A percentile compares a stretch with the other conserved stretches of the same genome.
Conservation (phyloP, 2,888 invertebrate genomes). For the Drosophila trichaetosa region DNA sequence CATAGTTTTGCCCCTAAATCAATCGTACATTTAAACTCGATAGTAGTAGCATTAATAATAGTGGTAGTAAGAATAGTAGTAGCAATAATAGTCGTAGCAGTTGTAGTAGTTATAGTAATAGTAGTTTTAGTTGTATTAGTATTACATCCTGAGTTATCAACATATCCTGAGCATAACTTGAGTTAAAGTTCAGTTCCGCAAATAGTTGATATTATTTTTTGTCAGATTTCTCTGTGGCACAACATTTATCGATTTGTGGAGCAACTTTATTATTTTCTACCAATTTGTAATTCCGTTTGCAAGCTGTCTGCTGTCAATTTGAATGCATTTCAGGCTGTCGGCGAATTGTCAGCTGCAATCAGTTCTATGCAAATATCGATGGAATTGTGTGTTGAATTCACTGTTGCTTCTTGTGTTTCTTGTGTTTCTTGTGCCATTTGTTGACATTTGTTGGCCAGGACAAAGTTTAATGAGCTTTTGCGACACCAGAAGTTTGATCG, state of each 20-base stretch:
- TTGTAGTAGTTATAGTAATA: no score
- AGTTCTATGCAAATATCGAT: conserved; percentile 64
- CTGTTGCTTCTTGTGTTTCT: not conserved
- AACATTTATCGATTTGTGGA: conserved; percentile 29
- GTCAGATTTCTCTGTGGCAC: not conserved
- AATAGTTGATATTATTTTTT: not conserved
- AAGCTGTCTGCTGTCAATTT: conserved; percentile 14
- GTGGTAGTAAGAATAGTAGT: no score
- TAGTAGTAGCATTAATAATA: no score
- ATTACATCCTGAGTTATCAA: not conserved
- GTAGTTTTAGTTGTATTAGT: no score
- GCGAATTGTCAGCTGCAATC: conserved; percentile 43
- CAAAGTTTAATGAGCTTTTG: conserved; percentile 71
- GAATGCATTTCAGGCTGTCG: conserved; percentile 33
- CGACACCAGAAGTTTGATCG: conserved; percentile 67
- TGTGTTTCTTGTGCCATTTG: conserved; percentile 1
- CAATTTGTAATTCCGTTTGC: conserved; percentile 14
- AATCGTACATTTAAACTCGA: no score
- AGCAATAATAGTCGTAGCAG: no score
- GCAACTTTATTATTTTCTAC: conserved; percentile 27
- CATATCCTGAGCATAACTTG: rapidly evolving
- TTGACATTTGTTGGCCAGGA: conserved; percentile 61
- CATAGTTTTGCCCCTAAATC: no score
- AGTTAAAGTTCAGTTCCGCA: not conserved
- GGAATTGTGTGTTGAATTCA: conserved; percentile 50